Evolutionary conservation across 1,140 invertebrate genomes (phyloP), one percentile per base, ranked within the genome.

Genomic region (Bathynomus jamesi): DNA sequence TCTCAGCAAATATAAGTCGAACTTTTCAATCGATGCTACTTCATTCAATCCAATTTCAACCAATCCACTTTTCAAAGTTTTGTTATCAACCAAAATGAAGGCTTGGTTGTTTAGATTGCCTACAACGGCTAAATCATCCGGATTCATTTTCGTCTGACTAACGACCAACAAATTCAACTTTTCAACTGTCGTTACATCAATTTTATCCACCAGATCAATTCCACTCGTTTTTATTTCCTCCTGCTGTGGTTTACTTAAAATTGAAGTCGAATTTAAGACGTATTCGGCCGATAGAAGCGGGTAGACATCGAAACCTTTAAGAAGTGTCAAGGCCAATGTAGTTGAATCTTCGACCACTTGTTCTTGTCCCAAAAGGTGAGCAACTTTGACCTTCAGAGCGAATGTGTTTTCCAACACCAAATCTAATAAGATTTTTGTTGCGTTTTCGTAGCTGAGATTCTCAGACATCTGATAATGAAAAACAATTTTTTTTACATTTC

Each of bases 391-490:
- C 78, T 90, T 91, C 0, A 88, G 79, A 0, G 87, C 85, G 25
- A 85, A 84, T 29, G 84, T 86, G 80, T 97, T 98, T 82, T 96
- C 94, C 17, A 90, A 80, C 0, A 89, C 88, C 25, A 91, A 81
- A 78, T 96, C 89, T 7, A 90, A 76, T 53, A 87, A 81, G 0
- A 87, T 71, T 30, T 87, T 81, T 2, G 89, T 78, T 60, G 86
- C 21, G 1, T 62, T 28, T 21, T 70, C 62, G 25, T 25, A 28
- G 4, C 70, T 32, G 25, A 71, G 13, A 5, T 65, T 53, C 10
- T 46, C 31, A 7, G 73, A 70, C 28, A 70, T 70, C 24, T 75
- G 69, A 61, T 17, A 53, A 53, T 8, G 2, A 53, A 53, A 3
- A 17, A 21, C 21, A 53, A 3, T 17, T 53, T 53, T 17, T 40